These are phyloP conservation scores for Patella vulgata DNA, from an alignment of 1,140 invertebrate genomes.

Conservation along the genomic window DNA sequence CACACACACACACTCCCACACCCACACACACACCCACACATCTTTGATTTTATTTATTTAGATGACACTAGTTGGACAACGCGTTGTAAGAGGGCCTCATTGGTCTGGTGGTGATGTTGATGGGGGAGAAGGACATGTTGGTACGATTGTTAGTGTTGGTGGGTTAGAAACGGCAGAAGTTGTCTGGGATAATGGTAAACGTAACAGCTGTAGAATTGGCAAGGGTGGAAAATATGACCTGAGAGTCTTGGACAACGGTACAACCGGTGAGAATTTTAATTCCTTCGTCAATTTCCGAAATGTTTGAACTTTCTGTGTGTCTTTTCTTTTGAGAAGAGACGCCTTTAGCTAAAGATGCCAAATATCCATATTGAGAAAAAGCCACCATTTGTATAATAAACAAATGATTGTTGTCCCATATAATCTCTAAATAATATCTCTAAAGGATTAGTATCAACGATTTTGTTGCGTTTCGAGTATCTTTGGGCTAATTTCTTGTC, in stretches of 20 bases:
- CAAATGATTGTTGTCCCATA: too few species aligned
- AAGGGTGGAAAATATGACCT: constrained; percentile 27
- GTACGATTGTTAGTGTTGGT: constrained; percentile 21
- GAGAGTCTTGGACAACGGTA: constrained; percentile 32
- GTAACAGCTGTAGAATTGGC: constrained; percentile 8
- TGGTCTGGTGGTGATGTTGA: constrained; percentile 30
- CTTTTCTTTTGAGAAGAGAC: background rate
- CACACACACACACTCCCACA: too few species aligned
- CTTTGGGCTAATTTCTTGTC: too few species aligned
- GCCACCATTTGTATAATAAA: background rate
- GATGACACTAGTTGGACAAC: constrained; percentile 16
- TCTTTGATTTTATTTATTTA: too few species aligned
- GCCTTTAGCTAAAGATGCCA: background rate
- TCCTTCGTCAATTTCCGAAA: background rate
- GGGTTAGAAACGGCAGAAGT: constrained; percentile 11
- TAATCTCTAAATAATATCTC: too few species aligned
- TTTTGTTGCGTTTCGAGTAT: too few species aligned
- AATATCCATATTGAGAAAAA: too few species aligned
- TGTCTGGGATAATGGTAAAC: constrained; percentile 30
- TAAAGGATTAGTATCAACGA: too few species aligned
- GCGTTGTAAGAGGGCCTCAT: constrained; percentile 39
- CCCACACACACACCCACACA: too few species aligned
- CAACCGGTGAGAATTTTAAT: constrained; percentile 28
- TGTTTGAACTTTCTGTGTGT: too few species aligned
- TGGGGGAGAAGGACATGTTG: constrained; percentile 41